phyloP scores from a whole-genome alignment of 2,797 vertebrate genomes.

The Leptatherina wallacei region DNA sequence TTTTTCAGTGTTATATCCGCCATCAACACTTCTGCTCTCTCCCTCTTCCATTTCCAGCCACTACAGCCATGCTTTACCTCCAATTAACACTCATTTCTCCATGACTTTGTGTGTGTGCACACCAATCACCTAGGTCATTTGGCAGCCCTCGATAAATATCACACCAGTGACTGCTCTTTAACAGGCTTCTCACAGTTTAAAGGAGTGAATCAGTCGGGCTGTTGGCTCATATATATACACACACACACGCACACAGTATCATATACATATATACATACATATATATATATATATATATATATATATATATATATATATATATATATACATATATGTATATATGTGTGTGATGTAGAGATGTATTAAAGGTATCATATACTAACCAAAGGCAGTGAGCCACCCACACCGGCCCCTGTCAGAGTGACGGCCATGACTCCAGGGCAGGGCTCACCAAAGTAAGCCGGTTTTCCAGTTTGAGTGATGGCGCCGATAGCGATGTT shows the following conservation, averaged over 20 bases:
- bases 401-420: conserved; percentile 63
- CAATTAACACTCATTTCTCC: conserved; percentile 82
- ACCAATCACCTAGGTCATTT: conserved; percentile 76
- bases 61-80: conserved; percentile 75
- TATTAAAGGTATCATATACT: conserved; percentile 58
- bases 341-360: conserved; percentile 21
- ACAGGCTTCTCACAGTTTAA: conserved; percentile 69
- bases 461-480: conserved; percentile 68
- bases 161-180: conserved; percentile 77
- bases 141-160: conserved; percentile 79
- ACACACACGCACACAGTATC: conserved; percentile 30
- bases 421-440: conserved; percentile 77
- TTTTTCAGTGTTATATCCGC: conserved; percentile 65
- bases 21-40: conserved; percentile 75
- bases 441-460: conserved; percentile 75
- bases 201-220: conserved; percentile 67
- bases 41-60: conserved; percentile 68
- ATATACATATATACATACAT: no score
- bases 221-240: conserved; percentile 22
- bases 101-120: conserved; percentile 44
- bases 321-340: no score
- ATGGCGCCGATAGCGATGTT: conserved; percentile 69
- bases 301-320: conserved; percentile 31
- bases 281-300: no score
- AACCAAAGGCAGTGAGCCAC: conserved; percentile 68